Percentiles rank a stretch among this genome's conserved stretches.
phyloP scores from a whole-genome alignment of 2,888 invertebrate species.

The Calameuta pallipes region DNA sequence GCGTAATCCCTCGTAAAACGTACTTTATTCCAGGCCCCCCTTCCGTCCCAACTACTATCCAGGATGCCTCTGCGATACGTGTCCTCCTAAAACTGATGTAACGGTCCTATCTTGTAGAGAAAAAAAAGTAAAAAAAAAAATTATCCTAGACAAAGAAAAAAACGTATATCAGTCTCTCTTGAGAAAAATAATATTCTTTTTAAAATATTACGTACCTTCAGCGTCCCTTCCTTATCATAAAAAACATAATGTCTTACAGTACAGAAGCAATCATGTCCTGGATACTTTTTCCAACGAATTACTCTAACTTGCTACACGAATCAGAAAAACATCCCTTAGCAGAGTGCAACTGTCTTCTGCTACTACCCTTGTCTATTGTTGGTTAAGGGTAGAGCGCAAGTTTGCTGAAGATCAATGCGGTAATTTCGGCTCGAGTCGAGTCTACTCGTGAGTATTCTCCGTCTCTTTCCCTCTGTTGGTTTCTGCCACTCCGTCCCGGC shows the following conservation, averaged over 20 bases:
- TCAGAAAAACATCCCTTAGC: not conserved
- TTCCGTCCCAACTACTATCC: not conserved
- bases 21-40: slow-evolving; percentile 39
- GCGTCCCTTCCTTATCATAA: not conserved
- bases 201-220: not conserved
- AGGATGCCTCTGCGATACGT: slow-evolving; percentile 1
- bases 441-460: not conserved
- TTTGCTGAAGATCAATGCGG: slow-evolving; percentile 38
- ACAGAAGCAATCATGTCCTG: not conserved
- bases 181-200: not conserved
- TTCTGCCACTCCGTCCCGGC: not conserved
- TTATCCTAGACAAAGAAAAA: not conserved
- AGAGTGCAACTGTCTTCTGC: not conserved
- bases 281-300: not conserved
- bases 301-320: not conserved
- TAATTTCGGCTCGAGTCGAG: slow-evolving; percentile 32
- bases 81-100: slow-evolving; percentile 10
- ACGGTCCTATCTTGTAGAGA: not conserved
- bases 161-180: not conserved
- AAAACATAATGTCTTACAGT: not conserved
- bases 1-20: slow-evolving; percentile 59
- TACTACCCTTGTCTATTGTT: slow-evolving; percentile 28
- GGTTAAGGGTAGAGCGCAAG: slow-evolving; percentile 28
- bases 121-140: not conserved
- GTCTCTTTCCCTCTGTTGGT: not conserved